Evolutionary conservation across 2,113 vertebrate species (phyloP), one percentile per base, ranked within the genome.

Genomic region (Alethe castanea): DNA sequence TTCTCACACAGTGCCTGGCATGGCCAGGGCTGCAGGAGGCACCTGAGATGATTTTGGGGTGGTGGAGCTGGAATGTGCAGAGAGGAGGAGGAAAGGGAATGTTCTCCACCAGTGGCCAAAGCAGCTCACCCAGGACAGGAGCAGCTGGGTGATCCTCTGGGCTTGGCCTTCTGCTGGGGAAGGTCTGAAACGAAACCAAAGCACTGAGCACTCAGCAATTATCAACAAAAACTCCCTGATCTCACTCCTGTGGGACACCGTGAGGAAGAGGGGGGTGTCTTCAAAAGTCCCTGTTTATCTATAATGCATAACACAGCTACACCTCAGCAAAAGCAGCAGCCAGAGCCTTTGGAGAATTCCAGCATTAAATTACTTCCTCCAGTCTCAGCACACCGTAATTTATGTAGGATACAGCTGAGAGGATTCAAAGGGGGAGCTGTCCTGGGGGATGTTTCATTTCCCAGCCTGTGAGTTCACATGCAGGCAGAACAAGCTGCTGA

Each of bases 281-380:
- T 79, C 48, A 26, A 5, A 65, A 76, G 28, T 53, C 28, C 9
- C 53, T 7, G n/a, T 66, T 85, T 71, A 5, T 80, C 35, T 67
- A 2, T 47, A 38, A 67, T 6, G 33, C 44, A 16, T 11, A 67
- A 77, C 57, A 48, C 3, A 70, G 64, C 59, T 61, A 57, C 67
- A 59, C n/a, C 89, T 88, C 77, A 47, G 83, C 81, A 50, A 61
- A 80, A 73, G 13, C 84, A 85, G 86, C 78, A 81, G 81, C 1
- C 24, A 17, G 84, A 45, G 35, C 69, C 69, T 78, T 70, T 19
- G n/a, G 86, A 94, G 95, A 91, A 61, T 89, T 90, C 78, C 82
- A 92, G 90, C 88, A 57, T 87, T 93, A 93, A 92, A 95, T 94
- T 61, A 87, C 88, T 96, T 96, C 90, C 90, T 94, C 74, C 50